These are phyloP conservation scores for Melanotaenia boesemani DNA, from an alignment of 2,797 vertebrate species.

Conservation along the genomic window DNA sequence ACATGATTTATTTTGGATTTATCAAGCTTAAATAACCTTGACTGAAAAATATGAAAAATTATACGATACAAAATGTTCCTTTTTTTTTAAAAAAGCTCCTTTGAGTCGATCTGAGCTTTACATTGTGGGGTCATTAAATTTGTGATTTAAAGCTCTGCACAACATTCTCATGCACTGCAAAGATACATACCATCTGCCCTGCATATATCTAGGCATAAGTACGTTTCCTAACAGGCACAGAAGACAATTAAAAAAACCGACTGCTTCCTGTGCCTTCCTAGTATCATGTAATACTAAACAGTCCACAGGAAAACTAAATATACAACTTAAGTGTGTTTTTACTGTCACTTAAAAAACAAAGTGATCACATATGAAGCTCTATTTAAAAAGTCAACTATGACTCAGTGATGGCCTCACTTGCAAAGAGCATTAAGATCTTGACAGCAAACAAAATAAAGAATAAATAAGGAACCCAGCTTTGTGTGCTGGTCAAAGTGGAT, in stretches of 20 bases:
- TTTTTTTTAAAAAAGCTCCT: neutral
- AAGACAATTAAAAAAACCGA: neutral
- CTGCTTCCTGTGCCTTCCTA: too few species aligned
- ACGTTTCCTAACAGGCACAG: neutral
- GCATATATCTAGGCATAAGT: too few species aligned
- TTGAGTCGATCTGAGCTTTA: neutral
- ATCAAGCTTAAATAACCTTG: neutral
- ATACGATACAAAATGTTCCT: neutral
- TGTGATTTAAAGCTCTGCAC: neutral
- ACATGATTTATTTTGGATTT: neutral
- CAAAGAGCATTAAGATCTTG: neutral
- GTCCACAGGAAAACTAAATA: too few species aligned
- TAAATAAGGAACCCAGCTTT: slow-evolving; percentile 5
- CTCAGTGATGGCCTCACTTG: neutral
- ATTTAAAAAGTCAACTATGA: slow-evolving; percentile 1
- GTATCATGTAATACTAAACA: too few species aligned
- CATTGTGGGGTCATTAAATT: neutral
- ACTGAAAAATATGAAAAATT: neutral
- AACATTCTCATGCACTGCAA: neutral
- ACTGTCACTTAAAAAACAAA: too few species aligned
- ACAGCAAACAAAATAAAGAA: slow-evolving; percentile 8
- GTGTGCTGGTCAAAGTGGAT: slow-evolving; percentile 56
- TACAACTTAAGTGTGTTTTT: too few species aligned
- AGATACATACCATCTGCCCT: neutral
- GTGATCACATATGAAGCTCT: too few species aligned